Percentiles rank a stretch among this genome's conserved stretches.
Conservation (phyloP, 2,888 invertebrate species). For the Gerosis bhagava region DNA sequence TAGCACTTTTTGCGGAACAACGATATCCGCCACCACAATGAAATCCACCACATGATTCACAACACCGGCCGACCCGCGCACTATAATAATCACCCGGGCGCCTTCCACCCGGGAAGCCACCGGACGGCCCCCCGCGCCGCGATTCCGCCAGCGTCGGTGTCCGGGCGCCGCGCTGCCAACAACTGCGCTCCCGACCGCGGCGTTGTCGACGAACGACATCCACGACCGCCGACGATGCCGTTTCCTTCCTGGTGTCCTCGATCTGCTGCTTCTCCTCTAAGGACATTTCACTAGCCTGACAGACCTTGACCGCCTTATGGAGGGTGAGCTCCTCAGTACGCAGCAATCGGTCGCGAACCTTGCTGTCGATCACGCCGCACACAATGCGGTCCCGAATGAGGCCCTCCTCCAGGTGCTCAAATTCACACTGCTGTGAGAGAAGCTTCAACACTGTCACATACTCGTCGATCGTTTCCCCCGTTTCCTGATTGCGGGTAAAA, state of each 20-base stretch:
- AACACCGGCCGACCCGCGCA: too few relatives aligned
- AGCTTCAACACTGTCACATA: constrained; percentile 34
- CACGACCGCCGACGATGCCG: too few relatives aligned
- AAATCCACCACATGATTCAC: too few relatives aligned
- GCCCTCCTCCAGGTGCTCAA: constrained; percentile 26
- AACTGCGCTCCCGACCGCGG: too few relatives aligned
- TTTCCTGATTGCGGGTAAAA: constrained; percentile 32
- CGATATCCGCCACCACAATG: too few relatives aligned
- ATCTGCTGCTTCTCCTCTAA: not conserved
- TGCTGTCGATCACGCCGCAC: constrained; percentile 11
- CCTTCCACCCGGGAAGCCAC: not conserved
- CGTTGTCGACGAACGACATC: too few relatives aligned
- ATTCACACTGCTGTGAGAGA: constrained; percentile 31
- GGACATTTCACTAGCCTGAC: constrained; percentile 27
- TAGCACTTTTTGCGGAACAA: not conserved
- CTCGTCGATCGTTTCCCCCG: constrained; percentile 31
- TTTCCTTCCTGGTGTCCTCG: not conserved
- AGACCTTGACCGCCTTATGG: constrained; percentile 24
- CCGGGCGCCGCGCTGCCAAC: too few relatives aligned
- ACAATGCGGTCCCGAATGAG: constrained; percentile 31
- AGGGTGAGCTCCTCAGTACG: constrained; percentile 26
- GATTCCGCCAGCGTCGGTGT: not conserved
- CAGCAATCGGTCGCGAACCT: constrained; percentile 16
- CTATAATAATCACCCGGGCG: not conserved
- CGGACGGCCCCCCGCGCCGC: not conserved